phyloP scores from a whole-genome alignment of 1,140 invertebrate species.

The Periplaneta americana region DNA sequence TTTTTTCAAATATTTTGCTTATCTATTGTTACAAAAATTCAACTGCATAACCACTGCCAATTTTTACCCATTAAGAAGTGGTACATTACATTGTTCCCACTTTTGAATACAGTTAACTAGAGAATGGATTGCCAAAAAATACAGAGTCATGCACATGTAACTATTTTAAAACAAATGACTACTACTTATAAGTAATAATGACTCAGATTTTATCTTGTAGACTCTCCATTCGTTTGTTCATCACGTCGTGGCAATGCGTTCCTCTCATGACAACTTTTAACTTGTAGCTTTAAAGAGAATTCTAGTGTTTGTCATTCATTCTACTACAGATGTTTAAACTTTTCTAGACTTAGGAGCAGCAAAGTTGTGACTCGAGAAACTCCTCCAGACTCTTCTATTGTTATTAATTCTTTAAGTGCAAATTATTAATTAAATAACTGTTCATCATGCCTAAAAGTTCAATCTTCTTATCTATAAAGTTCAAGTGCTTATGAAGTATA shows the following conservation, averaged over 20 bases:
- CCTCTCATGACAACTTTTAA: not conserved
- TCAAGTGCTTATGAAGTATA: not conserved
- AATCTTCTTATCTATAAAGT: not conserved
- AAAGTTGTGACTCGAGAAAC: not conserved
- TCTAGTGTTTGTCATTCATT: not conserved
- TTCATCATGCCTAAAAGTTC: not conserved
- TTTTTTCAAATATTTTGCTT: not conserved
- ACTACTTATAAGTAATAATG: not conserved
- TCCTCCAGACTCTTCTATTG: not conserved
- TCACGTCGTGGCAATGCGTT: not conserved
- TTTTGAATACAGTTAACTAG: not conserved
- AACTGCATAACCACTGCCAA: constrained; percentile 10
- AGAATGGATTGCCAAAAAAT: not conserved
- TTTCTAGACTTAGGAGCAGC: not conserved
- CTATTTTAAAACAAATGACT: not conserved
- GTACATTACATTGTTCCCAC: not conserved
- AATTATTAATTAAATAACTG: not conserved
- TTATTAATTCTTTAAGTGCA: not conserved
- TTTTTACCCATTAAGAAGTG: constrained; percentile 7
- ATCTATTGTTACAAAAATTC: not conserved
- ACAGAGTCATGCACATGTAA: not conserved
- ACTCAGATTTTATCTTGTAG: not conserved
- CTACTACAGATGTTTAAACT: not conserved
- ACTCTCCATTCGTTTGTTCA: not conserved
- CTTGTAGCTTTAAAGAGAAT: not conserved